Percentiles rank a stretch among this genome's conserved stretches.
phyloP scores from a whole-genome alignment of 2,113 vertebrate species.

The Lagopus muta region DNA sequence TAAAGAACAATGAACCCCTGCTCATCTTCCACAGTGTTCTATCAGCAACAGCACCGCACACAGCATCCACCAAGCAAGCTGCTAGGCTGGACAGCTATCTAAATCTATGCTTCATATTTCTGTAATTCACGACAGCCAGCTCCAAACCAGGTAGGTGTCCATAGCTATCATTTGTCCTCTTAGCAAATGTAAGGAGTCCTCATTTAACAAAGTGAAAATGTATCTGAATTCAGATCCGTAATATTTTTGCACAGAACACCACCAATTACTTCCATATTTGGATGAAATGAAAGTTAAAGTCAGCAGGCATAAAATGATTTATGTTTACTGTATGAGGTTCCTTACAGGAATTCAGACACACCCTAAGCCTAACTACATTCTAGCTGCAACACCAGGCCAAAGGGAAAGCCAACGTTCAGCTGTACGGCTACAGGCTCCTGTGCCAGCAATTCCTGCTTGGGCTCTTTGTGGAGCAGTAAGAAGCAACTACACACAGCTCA shows the following conservation, averaged over 20 bases:
- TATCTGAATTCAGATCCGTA: rapidly evolving
- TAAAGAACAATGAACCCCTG: background rate
- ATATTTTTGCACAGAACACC: background rate
- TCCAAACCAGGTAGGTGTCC: rapidly evolving
- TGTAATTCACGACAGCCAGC: background rate
- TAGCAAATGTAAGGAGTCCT: background rate
- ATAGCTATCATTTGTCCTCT: background rate
- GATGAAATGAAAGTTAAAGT: background rate
- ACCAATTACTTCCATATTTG: background rate
- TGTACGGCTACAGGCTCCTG: no score
- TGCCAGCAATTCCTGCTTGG: rapidly evolving
- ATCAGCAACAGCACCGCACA: background rate
- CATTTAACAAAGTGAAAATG: background rate
- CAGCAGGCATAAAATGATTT: background rate
- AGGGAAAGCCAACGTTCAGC: background rate
- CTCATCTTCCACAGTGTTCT: background rate
- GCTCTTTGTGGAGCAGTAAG: background rate
- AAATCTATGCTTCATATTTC: rapidly evolving
- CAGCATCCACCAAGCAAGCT: rapidly evolving
- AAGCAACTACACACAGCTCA: background rate
- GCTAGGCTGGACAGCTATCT: background rate
- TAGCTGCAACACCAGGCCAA: background rate
- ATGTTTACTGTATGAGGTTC: background rate
- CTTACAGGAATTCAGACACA: background rate
- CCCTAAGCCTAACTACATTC: background rate